A percentile compares a stretch with the other conserved stretches of the same genome.
Evolutionary conservation across 2,797 vertebrate genomes (phyloP).

Genomic region (Schizopygopsis pylzovi): DNA sequence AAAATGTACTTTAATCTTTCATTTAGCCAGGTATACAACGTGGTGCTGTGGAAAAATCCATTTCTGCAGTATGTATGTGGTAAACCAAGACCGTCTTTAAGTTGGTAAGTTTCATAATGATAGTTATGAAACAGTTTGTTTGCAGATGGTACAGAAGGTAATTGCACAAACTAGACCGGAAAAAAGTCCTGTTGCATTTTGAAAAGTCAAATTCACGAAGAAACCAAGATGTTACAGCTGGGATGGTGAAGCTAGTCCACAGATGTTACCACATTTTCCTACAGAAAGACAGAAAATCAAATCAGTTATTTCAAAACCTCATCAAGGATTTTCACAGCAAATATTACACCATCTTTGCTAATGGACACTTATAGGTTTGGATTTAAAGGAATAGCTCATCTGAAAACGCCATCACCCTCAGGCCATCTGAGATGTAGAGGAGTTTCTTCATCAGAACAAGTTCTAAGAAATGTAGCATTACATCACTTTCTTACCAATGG

Average conservation of each 20-base stretch:
- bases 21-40: background rate
- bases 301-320: background rate
- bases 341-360: background rate
- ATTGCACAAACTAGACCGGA: background rate
- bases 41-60: background rate
- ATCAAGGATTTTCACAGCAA: background rate
- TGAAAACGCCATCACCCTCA: background rate
- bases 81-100: background rate
- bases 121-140: background rate
- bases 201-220: background rate
- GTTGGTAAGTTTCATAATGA: background rate
- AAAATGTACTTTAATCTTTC: conserved; percentile 1
- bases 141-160: background rate
- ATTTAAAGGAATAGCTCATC: background rate
- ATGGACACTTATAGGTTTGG: background rate
- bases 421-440: background rate
- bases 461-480: background rate
- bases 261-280: conserved; percentile 31
- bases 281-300: background rate
- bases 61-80: background rate
- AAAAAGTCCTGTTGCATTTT: too few species aligned
- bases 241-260: conserved; percentile 31
- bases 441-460: background rate
- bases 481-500: background rate
- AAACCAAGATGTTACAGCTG: conserved; percentile 1